phyloP scores from a whole-genome alignment of 2,113 vertebrate genomes.

The Glaucomys volans region DNA sequence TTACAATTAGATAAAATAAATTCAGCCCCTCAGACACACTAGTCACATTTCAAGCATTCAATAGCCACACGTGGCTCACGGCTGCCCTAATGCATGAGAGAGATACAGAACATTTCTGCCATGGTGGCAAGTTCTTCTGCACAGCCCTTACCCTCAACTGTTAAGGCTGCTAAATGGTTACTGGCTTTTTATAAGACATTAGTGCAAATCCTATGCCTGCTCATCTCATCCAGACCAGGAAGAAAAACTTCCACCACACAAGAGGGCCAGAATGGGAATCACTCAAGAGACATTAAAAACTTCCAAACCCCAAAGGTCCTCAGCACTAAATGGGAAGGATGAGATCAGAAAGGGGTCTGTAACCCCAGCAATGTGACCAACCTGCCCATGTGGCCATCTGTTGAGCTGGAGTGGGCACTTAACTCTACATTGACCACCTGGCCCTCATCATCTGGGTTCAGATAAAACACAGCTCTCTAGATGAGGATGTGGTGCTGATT shows the following conservation, averaged over 20 bases:
- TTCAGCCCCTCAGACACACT: neutral
- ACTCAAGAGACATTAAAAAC: neutral
- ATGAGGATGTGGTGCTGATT: neutral
- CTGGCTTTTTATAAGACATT: neutral
- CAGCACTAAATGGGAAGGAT: neutral
- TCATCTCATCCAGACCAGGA: slow-evolving; percentile 32
- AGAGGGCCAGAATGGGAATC: neutral
- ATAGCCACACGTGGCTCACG: neutral
- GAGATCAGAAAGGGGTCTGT: neutral
- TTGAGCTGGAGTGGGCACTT: neutral
- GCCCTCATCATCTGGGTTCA: neutral
- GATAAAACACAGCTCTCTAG: neutral
- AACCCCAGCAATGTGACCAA: neutral
- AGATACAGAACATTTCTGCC: neutral
- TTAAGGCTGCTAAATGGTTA: neutral
- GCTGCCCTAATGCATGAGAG: neutral
- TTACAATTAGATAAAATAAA: neutral
- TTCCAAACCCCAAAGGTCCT: neutral
- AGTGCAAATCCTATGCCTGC: neutral
- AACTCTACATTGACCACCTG: neutral
- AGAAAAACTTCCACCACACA: slow-evolving; percentile 3
- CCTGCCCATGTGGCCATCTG: neutral
- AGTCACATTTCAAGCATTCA: neutral
- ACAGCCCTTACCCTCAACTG: neutral
- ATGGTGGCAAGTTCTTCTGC: neutral